Evolutionary conservation across 1,140 invertebrate species (phyloP).

Genomic region (Procambarus clarkii): DNA sequence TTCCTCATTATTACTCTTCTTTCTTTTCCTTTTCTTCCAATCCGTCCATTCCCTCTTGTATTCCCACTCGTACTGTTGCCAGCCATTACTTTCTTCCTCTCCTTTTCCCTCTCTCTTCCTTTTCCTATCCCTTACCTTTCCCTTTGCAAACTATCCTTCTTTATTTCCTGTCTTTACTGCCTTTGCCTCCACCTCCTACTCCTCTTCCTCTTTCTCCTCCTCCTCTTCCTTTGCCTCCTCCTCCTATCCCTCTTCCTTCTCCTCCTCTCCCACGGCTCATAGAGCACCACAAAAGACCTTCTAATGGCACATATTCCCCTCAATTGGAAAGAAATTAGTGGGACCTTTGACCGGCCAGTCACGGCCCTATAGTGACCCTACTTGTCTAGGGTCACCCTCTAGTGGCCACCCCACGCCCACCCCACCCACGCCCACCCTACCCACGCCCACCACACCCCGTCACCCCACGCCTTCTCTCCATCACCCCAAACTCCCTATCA

Average conservation of each 20-base stretch:
- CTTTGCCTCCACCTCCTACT: no score
- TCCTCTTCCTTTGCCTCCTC: not conserved
- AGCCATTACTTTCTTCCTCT: no score
- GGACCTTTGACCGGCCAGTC: constrained; percentile 12
- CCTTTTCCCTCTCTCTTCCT: no score
- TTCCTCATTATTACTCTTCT: not conserved
- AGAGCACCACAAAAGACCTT: constrained; percentile 40
- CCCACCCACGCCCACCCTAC: no score
- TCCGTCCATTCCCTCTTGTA: no score
- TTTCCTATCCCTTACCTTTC: no score
- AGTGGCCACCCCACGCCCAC: not conserved
- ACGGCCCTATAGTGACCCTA: not conserved
- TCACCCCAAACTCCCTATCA: not conserved
- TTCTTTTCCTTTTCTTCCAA: no score
- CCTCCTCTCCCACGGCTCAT: constrained; percentile 1
- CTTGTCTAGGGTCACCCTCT: not conserved
- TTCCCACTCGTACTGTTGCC: no score
- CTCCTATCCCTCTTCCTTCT: not conserved
- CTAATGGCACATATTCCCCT: constrained; percentile 35
- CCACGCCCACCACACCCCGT: not conserved
- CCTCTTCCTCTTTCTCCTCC: not conserved
- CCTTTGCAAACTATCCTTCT: no score
- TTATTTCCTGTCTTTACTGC: no score
- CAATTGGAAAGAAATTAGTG: constrained; percentile 41
- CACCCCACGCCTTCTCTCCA: not conserved